Evolutionary conservation across 2,797 vertebrate species (phyloP).

Genomic region (Enteromius thamalakanensis): DNA sequence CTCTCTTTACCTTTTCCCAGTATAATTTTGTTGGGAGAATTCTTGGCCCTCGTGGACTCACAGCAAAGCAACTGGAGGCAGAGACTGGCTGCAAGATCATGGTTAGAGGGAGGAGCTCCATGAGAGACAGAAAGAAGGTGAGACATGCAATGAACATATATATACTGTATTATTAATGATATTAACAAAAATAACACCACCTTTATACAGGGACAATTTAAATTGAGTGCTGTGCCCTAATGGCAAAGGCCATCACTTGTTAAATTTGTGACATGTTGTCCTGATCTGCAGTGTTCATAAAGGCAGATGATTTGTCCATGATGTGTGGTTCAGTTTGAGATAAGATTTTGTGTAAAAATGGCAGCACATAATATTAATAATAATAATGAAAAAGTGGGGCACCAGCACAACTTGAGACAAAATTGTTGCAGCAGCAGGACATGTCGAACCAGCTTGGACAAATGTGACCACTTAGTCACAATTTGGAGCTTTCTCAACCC

Average conservation of each 20-base stretch:
- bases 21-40: slow-evolving; percentile 87
- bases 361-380: neutral
- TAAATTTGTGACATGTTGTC: neutral
- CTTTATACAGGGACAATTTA: neutral
- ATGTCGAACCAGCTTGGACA: slow-evolving; percentile 3
- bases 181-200: neutral
- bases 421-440: neutral
- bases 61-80: slow-evolving; percentile 85
- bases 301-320: neutral
- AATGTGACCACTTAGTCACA: slow-evolving; percentile 32
- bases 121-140: slow-evolving; percentile 88
- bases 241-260: no score
- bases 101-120: slow-evolving; percentile 86
- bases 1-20: slow-evolving; percentile 67
- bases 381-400: neutral
- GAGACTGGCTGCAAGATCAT: slow-evolving; percentile 88
- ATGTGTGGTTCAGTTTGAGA: neutral
- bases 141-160: slow-evolving; percentile 47
- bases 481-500: neutral
- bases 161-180: neutral
- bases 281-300: neutral
- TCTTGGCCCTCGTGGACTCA: slow-evolving; percentile 83
- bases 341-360: neutral
- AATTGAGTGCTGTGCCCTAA: neutral
- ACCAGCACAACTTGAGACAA: neutral